phyloP scores from a whole-genome alignment of 2,888 invertebrate genomes.

The Kuschelorhynchus macadamiae region DNA sequence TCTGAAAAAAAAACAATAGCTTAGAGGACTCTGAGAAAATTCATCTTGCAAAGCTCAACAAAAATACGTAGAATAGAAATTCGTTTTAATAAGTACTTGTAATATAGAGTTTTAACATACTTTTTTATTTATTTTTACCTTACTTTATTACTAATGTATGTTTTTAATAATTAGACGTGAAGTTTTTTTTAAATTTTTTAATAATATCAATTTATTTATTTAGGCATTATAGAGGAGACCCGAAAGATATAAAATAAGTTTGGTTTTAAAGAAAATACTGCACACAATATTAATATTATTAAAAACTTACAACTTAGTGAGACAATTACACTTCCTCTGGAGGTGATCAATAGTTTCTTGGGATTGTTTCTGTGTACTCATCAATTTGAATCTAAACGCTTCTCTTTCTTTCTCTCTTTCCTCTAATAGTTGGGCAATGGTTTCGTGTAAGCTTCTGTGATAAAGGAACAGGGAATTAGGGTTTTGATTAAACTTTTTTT shows the following conservation, averaged over 20 bases:
- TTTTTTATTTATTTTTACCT: background rate
- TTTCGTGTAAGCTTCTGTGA: slow-evolving; percentile 69
- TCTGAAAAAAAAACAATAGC: slow-evolving; percentile 65
- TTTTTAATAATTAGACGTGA: too few relatives aligned
- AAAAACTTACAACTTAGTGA: slow-evolving; percentile 77
- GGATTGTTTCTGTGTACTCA: slow-evolving; percentile 70
- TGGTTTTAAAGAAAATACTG: too few relatives aligned
- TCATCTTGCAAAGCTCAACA: too few relatives aligned
- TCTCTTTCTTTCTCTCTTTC: slow-evolving; percentile 64
- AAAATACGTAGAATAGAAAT: too few relatives aligned
- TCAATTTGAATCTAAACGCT: slow-evolving; percentile 61
- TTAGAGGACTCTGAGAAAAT: too few relatives aligned
- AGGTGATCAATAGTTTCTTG: slow-evolving; percentile 73
- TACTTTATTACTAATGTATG: too few relatives aligned
- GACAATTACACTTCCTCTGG: slow-evolving; percentile 74
- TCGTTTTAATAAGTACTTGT: too few relatives aligned
- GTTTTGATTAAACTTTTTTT: slow-evolving; percentile 9
- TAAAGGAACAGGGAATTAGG: slow-evolving; percentile 31
- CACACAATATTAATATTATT: too few relatives aligned
- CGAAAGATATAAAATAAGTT: too few relatives aligned
- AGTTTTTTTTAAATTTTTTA: too few relatives aligned
- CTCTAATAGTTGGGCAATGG: slow-evolving; percentile 62
- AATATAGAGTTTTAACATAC: background rate
- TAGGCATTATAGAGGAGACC: too few relatives aligned
- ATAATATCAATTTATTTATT: too few relatives aligned